A percentile compares a stretch with the other conserved stretches of the same genome.
These are phyloP conservation scores for Ptychadena robeensis DNA, from an alignment of 2,797 vertebrate species.

Conservation along the genomic window DNA sequence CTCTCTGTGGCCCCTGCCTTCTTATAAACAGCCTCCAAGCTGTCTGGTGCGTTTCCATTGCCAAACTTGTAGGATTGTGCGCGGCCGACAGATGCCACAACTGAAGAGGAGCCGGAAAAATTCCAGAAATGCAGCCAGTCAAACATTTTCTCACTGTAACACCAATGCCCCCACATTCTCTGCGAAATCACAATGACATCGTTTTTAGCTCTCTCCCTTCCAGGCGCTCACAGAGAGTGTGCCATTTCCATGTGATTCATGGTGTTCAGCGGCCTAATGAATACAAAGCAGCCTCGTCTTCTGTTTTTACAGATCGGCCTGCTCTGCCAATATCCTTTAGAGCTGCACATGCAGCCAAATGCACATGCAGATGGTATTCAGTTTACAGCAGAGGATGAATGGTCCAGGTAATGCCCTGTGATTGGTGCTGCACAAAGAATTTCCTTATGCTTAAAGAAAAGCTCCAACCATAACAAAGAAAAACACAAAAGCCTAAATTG, in stretches of 20 bases:
- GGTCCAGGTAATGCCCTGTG: neutral
- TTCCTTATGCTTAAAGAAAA: neutral
- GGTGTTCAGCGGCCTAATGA: neutral
- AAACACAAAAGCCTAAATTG: no score
- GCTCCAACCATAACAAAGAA: neutral
- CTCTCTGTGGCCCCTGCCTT: neutral
- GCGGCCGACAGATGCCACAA: slow-evolving; percentile 42
- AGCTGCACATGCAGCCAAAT: neutral
- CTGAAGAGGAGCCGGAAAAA: slow-evolving; percentile 43
- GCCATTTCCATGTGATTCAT: neutral
- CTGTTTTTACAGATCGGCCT: neutral
- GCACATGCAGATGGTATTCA: neutral
- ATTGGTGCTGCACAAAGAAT: neutral
- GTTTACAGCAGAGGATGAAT: slow-evolving; percentile 11
- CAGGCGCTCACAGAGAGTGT: neutral
- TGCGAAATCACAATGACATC: slow-evolving; percentile 7
- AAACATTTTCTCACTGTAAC: slow-evolving; percentile 1
- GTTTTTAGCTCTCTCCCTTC: neutral
- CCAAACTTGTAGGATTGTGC: slow-evolving; percentile 40
- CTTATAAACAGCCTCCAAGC: slow-evolving; percentile 47
- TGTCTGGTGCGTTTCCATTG: slow-evolving; percentile 37
- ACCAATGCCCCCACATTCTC: slow-evolving; percentile 36
- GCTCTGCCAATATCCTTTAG: neutral
- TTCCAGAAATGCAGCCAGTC: slow-evolving; percentile 42
- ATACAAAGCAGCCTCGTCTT: slow-evolving; percentile 1